These are phyloP conservation scores for Agrypnus murinus DNA, from an alignment of 2,888 invertebrate species.

Conservation along the genomic window DNA sequence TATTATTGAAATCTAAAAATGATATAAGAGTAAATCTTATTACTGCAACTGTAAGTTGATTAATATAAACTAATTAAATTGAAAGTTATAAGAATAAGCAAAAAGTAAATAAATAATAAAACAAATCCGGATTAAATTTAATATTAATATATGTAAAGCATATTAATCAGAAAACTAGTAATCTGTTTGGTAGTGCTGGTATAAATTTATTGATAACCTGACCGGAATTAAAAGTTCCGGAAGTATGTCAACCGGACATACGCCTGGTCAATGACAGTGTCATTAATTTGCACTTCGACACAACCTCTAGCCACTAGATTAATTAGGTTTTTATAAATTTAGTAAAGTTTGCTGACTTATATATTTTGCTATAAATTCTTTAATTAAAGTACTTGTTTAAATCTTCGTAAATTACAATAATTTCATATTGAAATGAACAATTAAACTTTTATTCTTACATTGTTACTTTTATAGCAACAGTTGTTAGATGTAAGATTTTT, in stretches of 20 bases:
- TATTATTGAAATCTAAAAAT: too few relatives aligned
- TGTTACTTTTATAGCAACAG: not conserved
- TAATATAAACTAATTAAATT: too few relatives aligned
- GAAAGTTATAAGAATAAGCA: too few relatives aligned
- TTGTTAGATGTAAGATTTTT: not conserved
- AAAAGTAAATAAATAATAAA: too few relatives aligned
- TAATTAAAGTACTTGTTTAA: too few relatives aligned
- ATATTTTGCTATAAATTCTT: too few relatives aligned
- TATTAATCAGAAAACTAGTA: not conserved
- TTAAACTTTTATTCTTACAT: not conserved
- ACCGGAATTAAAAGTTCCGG: constrained; percentile 60
- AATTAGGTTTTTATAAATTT: not conserved
- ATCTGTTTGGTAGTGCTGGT: constrained; percentile 29
- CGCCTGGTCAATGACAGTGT: constrained; percentile 52
- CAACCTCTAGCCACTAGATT: constrained; percentile 27
- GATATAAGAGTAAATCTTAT: too few relatives aligned
- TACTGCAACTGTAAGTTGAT: too few relatives aligned
- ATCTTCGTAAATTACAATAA: not conserved
- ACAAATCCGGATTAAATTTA: not conserved
- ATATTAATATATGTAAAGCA: not conserved
- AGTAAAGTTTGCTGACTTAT: too few relatives aligned
- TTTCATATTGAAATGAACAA: not conserved
- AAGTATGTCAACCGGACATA: constrained; percentile 61
- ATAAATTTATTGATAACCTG: constrained; percentile 48
- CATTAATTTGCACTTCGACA: constrained; percentile 36